Evolutionary conservation across 2,888 invertebrate genomes (phyloP), one percentile per base, ranked within the genome.

Genomic region (Dasypolia templi): DNA sequence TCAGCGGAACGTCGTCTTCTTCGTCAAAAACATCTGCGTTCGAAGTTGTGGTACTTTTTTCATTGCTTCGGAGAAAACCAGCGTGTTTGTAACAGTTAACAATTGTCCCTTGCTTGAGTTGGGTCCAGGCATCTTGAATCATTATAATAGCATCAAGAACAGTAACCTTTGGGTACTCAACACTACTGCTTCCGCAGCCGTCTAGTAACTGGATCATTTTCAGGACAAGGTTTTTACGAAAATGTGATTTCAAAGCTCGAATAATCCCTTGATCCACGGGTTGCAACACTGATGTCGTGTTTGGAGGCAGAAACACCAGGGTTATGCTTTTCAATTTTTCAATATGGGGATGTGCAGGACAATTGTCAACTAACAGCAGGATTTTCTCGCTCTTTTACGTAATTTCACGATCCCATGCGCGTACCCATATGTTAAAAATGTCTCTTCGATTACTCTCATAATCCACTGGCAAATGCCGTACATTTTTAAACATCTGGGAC

Each of bases 1-100:
- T 72, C 79, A 86, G 81, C 71, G 84, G 79, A 65, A 85, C 72
- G 73, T 84, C 78, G 72, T 84, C 81, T 75, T 77, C 78, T 75
- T 81, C 55, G 19, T 56, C 9, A 32, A 29, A 56, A 29, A 19
- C 29, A 56, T 56, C 29, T 56, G 29, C n/a, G n/a, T n/a, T n/a
- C n/a, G n/a, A 29, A 29, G 29, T 29, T 29, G 32, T 19, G 19
- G 19, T 29, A 29, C 29, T 9, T 6, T 32, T 29, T 29, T 7
- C 55, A 12, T 22, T 32, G 32, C 19, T 22, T 56, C 32, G 11
- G 22, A 56, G 22, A 32, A 56, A 56, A 11, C 56, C 56, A 32
- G 56, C 56, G 5, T 56, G 56, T 56, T 19, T 56, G 32, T 32
- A 32, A 56, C 56, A 56, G 22, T 56, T 56, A 32, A 9, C 3